Evolutionary conservation across 1,140 invertebrate genomes (phyloP).

Genomic region (Cydia fagiglandana): DNA sequence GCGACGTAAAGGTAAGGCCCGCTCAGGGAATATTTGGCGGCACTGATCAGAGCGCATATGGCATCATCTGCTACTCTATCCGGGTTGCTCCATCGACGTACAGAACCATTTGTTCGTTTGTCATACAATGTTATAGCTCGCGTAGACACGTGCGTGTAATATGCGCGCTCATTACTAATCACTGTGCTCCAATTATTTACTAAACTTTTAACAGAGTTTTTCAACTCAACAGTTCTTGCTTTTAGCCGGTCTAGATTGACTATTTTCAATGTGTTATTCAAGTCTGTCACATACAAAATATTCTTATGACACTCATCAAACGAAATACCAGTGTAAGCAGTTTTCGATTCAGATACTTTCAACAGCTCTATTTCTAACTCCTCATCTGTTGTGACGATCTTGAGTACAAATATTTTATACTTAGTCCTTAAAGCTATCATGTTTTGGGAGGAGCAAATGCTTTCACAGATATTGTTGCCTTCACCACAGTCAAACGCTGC

Average conservation of each 20-base stretch:
- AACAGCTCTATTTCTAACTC: constrained; percentile 51
- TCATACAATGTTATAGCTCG: constrained; percentile 59
- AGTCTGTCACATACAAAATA: constrained; percentile 61
- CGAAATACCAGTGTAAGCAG: constrained; percentile 62
- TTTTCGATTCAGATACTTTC: constrained; percentile 54
- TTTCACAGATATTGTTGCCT: constrained; percentile 59
- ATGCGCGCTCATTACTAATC: constrained; percentile 48
- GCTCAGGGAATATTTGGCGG: constrained; percentile 49
- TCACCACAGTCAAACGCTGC: constrained; percentile 56
- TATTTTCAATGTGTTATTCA: constrained; percentile 60
- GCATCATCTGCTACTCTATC: constrained; percentile 55
- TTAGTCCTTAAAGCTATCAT: constrained; percentile 59
- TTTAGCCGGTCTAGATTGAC: constrained; percentile 65
- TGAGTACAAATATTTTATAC: constrained; percentile 61
- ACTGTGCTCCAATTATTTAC: constrained; percentile 67
- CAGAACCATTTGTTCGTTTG: constrained; percentile 54
- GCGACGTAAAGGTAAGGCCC: constrained; percentile 54
- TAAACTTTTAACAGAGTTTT: constrained; percentile 40
- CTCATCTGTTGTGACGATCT: constrained; percentile 44
- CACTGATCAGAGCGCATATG: constrained; percentile 59
- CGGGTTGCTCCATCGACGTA: constrained; percentile 50
- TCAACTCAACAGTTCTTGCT: constrained; percentile 54
- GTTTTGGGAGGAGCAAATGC: constrained; percentile 52
- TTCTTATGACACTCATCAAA: constrained; percentile 68
- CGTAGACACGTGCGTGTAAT: constrained; percentile 55